phyloP scores from a whole-genome alignment of 2,797 vertebrate species.

The Microhierax caerulescens region DNA sequence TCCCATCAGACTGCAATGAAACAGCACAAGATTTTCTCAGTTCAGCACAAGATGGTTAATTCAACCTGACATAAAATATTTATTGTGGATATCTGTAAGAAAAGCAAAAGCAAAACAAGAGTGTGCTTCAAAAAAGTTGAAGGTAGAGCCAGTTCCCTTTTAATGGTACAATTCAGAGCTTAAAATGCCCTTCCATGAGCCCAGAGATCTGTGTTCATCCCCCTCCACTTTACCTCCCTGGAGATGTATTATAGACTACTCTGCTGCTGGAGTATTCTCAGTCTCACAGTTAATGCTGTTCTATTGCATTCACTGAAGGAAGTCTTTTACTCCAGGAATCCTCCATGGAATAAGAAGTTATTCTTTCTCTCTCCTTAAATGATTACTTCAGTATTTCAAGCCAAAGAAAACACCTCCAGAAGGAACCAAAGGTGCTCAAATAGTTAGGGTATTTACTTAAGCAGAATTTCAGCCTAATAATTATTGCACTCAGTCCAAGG shows the following conservation, averaged over 20 bases:
- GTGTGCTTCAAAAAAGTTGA: neutral
- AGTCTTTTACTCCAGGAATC: neutral
- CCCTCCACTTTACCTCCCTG: neutral
- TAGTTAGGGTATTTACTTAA: neutral
- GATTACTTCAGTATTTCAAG: neutral
- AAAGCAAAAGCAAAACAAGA: constrained; percentile 18
- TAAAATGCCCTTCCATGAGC: neutral
- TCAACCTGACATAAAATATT: constrained; percentile 52
- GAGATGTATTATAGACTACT: neutral
- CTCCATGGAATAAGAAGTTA: neutral
- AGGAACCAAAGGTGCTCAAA: neutral
- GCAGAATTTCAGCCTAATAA: neutral
- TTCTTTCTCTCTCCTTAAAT: neutral
- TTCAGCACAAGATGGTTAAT: constrained; percentile 24
- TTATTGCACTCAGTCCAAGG: neutral
- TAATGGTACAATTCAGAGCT: neutral
- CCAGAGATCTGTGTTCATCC: neutral
- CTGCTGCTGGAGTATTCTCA: neutral
- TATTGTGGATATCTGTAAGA: neutral
- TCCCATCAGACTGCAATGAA: neutral
- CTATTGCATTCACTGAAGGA: neutral
- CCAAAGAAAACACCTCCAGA: neutral
- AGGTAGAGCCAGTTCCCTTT: neutral
- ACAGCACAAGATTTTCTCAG: constrained; percentile 5
- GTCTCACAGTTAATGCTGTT: neutral